Evolutionary conservation across 1,140 invertebrate genomes (phyloP).

Genomic region (Odontomachus brunneus): DNA sequence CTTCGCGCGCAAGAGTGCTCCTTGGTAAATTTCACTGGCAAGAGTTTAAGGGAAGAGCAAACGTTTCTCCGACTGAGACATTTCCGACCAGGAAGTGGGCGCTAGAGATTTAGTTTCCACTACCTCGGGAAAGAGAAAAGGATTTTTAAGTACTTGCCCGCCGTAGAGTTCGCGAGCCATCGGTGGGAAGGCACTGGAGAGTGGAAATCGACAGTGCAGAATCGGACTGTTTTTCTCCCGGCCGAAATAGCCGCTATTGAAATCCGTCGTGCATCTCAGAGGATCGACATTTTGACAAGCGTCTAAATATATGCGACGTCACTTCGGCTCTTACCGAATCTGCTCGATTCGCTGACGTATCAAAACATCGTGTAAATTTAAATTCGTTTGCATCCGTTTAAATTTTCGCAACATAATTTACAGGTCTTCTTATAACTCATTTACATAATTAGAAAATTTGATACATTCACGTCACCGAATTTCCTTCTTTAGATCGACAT

Average conservation of each 20-base stretch:
- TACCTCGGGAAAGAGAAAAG: slow-evolving; percentile 29
- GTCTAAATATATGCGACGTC: not conserved
- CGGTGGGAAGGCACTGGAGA: slow-evolving; percentile 41
- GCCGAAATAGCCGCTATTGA: not conserved
- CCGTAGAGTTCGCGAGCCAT: slow-evolving; percentile 27
- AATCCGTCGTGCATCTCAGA: not conserved
- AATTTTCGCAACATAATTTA: too few species aligned
- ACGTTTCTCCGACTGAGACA: slow-evolving; percentile 60
- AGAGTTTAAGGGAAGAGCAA: slow-evolving; percentile 43
- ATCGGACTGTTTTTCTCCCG: slow-evolving; percentile 51
- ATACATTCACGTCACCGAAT: too few species aligned
- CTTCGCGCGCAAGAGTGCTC: not conserved
- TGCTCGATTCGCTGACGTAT: too few species aligned
- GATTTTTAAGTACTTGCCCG: slow-evolving; percentile 66
- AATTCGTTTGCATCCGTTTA: too few species aligned
- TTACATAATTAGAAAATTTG: too few species aligned
- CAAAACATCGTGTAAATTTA: too few species aligned
- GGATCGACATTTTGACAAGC: not conserved
- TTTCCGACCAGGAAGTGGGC: slow-evolving; percentile 60
- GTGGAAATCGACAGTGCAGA: slow-evolving; percentile 61
- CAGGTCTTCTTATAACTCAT: too few species aligned
- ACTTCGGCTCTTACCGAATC: not conserved
- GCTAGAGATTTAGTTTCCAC: slow-evolving; percentile 64
- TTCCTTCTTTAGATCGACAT: too few species aligned
- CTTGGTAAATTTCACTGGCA: slow-evolving; percentile 55